Evolutionary conservation across 2,888 invertebrate species (phyloP).

Genomic region (Spodoptera littoralis): DNA sequence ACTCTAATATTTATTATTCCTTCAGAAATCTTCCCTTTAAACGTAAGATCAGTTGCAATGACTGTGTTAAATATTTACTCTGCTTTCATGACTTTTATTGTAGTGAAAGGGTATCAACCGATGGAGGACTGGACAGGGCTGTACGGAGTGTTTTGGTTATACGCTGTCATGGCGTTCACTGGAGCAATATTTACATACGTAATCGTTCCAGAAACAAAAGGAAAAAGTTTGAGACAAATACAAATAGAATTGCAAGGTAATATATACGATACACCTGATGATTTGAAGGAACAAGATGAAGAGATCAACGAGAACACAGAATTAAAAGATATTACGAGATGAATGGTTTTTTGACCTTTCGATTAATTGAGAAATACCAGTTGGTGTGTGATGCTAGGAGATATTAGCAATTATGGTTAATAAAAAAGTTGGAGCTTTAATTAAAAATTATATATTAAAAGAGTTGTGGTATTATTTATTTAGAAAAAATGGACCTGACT

Average conservation of each 20-base stretch:
- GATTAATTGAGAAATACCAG: too few relatives aligned
- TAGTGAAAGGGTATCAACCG: constrained; percentile 85
- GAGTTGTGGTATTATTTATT: too few relatives aligned
- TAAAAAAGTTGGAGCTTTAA: too few relatives aligned
- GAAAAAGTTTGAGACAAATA: constrained; percentile 82
- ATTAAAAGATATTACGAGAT: constrained; percentile 34
- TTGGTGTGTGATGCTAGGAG: too few relatives aligned
- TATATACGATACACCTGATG: constrained; percentile 60
- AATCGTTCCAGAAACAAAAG: constrained; percentile 88
- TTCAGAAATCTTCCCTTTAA: constrained; percentile 89
- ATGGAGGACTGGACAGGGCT: constrained; percentile 82
- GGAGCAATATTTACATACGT: constrained; percentile 84
- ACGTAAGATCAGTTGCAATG: constrained; percentile 87
- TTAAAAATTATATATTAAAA: too few relatives aligned
- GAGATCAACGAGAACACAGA: constrained; percentile 41
- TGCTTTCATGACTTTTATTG: constrained; percentile 83
- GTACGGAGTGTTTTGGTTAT: constrained; percentile 86
- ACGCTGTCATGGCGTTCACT: constrained; percentile 78
- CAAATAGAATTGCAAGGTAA: constrained; percentile 78
- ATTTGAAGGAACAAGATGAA: constrained; percentile 44
- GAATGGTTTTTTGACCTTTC: constrained; percentile 2
- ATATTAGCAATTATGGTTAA: too few relatives aligned
- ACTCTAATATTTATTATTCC: constrained; percentile 85
- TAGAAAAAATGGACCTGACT: too few relatives aligned
- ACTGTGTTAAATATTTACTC: constrained; percentile 83